Evolutionary conservation across 2,888 invertebrate genomes (phyloP).

Genomic region (Hofmannophila pseudospretella): DNA sequence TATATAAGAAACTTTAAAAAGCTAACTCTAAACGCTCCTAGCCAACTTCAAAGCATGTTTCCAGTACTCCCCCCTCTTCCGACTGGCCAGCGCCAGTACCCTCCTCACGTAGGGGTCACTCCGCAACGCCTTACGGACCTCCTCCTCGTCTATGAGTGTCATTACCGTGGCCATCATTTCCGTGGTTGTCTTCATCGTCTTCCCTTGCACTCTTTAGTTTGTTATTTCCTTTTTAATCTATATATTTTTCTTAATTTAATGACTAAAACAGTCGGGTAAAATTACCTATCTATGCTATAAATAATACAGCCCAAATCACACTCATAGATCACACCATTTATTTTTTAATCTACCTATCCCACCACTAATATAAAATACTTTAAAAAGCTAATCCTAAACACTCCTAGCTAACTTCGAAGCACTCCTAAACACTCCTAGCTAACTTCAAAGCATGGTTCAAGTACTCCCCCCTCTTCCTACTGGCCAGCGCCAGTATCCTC

Average conservation of each 20-base stretch:
- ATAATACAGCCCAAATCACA: no score
- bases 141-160: conserved; percentile 41
- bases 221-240: no score
- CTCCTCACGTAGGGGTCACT: conserved; percentile 43
- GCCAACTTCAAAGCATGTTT: conserved; percentile 8
- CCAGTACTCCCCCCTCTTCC: conserved; percentile 32
- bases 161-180: conserved; percentile 21
- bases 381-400: no score
- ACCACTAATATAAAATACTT: no score
- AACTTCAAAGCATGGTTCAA: conserved; percentile 13
- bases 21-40: no score
- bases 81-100: conserved; percentile 40
- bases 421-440: no score
- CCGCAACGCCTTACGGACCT: conserved; percentile 34
- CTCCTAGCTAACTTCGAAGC: neutral
- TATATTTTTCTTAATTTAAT: no score
- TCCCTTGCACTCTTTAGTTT: neutral
- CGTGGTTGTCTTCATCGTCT: conserved; percentile 7
- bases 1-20: no score
- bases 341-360: no score
- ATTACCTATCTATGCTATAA: no score
- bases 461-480: conserved; percentile 32
- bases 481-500: conserved; percentile 44
- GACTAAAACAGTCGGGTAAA: no score
- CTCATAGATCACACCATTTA: no score